These are phyloP conservation scores for Chelmon rostratus DNA, from an alignment of 2,797 vertebrate species.

Conservation along the genomic window DNA sequence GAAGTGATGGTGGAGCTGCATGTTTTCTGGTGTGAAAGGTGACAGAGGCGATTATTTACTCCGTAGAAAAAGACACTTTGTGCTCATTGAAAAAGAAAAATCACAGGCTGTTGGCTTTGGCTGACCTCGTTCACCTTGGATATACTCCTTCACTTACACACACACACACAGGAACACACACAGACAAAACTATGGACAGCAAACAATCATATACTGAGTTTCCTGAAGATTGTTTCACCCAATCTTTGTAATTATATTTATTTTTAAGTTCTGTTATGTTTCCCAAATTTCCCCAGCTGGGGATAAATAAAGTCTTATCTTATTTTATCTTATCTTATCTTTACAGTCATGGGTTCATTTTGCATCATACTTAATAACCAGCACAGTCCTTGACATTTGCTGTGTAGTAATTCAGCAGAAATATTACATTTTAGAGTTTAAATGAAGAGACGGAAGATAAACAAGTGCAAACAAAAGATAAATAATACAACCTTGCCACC, in stretches of 20 bases:
- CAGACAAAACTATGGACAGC: not conserved
- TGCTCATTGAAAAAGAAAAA: not conserved
- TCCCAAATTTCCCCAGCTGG: too few relatives aligned
- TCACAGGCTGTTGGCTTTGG: not conserved
- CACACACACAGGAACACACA: not conserved
- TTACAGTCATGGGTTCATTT: not conserved
- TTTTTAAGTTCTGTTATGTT: too few relatives aligned
- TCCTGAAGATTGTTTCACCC: not conserved
- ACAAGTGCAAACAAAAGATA: not conserved
- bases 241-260: too few relatives aligned
- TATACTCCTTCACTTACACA: not conserved
- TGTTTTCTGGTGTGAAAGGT: not conserved
- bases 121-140: constrained; percentile 13
- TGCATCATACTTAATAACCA: not conserved
- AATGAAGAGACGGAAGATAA: not conserved
- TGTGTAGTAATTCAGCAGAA: not conserved
- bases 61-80: not conserved
- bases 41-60: not conserved
- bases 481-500: not conserved
- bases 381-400: not conserved
- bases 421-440: not conserved
- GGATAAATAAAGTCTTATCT: too few relatives aligned
- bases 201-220: not conserved
- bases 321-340: too few relatives aligned
- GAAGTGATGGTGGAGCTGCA: not conserved